These are phyloP conservation scores for Sciurus carolinensis DNA, from an alignment of 2,797 vertebrate genomes.

Conservation along the genomic window DNA sequence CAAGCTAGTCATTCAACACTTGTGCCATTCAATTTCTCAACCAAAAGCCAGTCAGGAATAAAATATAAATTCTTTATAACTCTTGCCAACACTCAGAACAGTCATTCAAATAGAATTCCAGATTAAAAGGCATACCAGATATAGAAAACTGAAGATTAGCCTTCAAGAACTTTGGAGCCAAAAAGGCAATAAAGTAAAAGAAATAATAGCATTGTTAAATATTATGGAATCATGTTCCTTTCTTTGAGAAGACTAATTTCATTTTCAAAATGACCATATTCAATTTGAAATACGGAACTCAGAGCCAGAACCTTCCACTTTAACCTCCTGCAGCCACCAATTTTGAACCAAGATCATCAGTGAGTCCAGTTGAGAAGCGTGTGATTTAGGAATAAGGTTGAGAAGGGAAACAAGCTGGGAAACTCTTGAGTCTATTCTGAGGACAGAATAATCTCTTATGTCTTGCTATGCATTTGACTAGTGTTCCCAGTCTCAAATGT, in stretches of 20 bases:
- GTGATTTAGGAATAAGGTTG: background rate
- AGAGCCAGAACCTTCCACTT: background rate
- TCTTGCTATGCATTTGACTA: constrained; percentile 1
- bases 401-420: background rate
- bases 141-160: constrained; percentile 59
- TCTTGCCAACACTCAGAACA: constrained; percentile 52
- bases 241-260: constrained; percentile 51
- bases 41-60: constrained; percentile 70
- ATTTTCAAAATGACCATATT: constrained; percentile 5
- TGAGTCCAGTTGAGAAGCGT: background rate
- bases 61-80: constrained; percentile 63
- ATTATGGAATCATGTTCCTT: background rate
- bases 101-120: constrained; percentile 42
- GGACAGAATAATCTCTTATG: background rate
- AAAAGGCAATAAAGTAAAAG: background rate
- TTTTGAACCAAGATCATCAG: background rate
- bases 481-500: background rate
- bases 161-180: constrained; percentile 29
- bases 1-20: constrained; percentile 56
- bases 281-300: background rate
- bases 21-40: constrained; percentile 63
- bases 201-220: constrained; percentile 61
- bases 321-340: background rate
- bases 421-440: constrained; percentile 30
- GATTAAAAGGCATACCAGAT: constrained; percentile 41